Evolutionary conservation across 2,113 vertebrate species (phyloP).

Genomic region (Hippopotamus amphibius): DNA sequence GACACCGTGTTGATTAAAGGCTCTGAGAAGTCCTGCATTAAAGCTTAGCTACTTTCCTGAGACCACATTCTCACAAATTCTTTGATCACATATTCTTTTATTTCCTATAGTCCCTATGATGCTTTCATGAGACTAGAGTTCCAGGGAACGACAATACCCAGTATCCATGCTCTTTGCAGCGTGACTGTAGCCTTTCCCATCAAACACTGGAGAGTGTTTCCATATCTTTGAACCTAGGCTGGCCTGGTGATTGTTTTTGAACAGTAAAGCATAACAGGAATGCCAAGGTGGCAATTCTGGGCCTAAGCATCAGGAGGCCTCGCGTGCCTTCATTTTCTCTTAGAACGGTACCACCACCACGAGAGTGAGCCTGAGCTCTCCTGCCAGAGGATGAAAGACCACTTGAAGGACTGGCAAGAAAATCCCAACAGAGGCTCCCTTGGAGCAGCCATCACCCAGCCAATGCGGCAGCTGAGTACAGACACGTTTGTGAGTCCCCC

Average conservation of each 20-base stretch:
- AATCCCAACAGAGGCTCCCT: not conserved
- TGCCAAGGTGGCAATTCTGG: not conserved
- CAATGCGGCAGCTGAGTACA: too few species aligned
- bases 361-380: not conserved
- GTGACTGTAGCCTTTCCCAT: not conserved
- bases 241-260: not conserved
- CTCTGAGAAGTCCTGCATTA: not conserved
- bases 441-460: not conserved
- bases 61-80: not conserved
- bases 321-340: not conserved
- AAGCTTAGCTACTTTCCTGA: not conserved
- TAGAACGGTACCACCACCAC: rapidly evolving
- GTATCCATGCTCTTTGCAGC: rapidly evolving
- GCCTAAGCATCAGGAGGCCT: not conserved
- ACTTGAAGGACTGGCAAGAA: not conserved
- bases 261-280: not conserved
- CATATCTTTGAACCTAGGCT: not conserved
- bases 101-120: not conserved
- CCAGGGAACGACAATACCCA: not conserved
- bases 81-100: not conserved
- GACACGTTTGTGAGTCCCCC: not conserved
- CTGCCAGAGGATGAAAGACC: not conserved
- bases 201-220: not conserved
- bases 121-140: not conserved
- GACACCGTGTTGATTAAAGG: not conserved